Base-by-base conservation (phyloP, 2,113 vertebrate species). In the Myotis yumanensis region DNA sequence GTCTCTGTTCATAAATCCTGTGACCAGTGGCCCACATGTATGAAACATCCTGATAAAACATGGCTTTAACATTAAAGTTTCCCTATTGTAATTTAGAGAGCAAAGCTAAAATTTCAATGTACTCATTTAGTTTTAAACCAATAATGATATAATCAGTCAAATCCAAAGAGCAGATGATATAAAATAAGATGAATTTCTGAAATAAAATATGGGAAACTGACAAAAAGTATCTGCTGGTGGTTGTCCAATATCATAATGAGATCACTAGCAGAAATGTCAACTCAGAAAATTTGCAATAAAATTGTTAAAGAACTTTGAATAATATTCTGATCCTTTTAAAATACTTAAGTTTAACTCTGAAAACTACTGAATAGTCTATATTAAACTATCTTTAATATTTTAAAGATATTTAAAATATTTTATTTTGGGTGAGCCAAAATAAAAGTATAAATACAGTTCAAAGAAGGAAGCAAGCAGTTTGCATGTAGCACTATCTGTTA, bases 131-230 rank as follows among this genome's bases (percentile, higher is more conserved):
- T 73, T 95, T 51, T 69, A 96, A 80, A 88, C 30, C 52, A 93
- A 82, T 43, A 72, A 84, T 72, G 14, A 94, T 11, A 77, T 11
- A 77, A 17, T 59, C 20, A 69, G 62, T 83, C 17, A 62, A 96
- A 89, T 83, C 17, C n/a, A 68, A 82, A 95, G 85, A 40, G 25
- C 30, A 91, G 48, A 30, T 68, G 52, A 46, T 35, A 91, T 18
- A 22, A 93, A 95, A 54, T 71, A 90, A 85, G 40, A 93, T 57
- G 28, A 86, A 93, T 88, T 94, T 93, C 48, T 86, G 25, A 93
- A 94, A 62, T 64, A 96, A 79, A 89, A 87, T 66, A 8, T 46
- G 35, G 25, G 40, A 80, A 71, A 83, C 1, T 87, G n/a, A 76
- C 12, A 68, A 76, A 43, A 95, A 68, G 30, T 14, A 69, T 28